Percentiles rank a stretch among this genome's conserved stretches.
phyloP scores from a whole-genome alignment of 2,113 vertebrate species.

The Hippolais icterina region DNA sequence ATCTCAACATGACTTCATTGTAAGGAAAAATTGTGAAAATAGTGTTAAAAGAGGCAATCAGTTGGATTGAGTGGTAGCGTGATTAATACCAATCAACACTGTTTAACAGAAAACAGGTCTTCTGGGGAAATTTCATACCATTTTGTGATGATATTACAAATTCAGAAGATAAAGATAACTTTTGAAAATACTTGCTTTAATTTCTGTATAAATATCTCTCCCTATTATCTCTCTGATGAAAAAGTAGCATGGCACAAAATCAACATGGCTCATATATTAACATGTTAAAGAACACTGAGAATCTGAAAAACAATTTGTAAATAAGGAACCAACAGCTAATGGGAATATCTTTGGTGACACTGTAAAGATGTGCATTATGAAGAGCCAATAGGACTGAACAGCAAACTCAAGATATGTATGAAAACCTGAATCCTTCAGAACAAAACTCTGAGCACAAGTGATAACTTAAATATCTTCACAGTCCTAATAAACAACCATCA shows the following conservation, averaged over 20 bases:
- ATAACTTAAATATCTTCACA: not conserved
- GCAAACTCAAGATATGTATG: not conserved
- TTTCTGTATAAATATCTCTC: constrained; percentile 39
- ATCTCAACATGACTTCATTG: constrained; percentile 9
- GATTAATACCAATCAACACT: constrained; percentile 65
- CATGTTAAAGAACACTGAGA: not conserved
- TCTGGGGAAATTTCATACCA: not conserved
- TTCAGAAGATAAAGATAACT: constrained; percentile 54
- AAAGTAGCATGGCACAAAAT: not conserved
- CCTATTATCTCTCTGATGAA: constrained; percentile 2
- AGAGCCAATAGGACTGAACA: not conserved
- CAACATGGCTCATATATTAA: not conserved
- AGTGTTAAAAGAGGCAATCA: constrained; percentile 55
- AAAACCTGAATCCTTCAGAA: not conserved
- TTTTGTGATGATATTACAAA: constrained; percentile 63
- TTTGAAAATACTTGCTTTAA: constrained; percentile 36
- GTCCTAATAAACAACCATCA: not conserved
- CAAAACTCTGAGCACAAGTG: not conserved
- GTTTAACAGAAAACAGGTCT: constrained; percentile 56
- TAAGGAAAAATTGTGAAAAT: constrained; percentile 38
- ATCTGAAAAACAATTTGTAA: not conserved
- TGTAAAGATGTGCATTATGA: not conserved
- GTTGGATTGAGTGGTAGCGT: constrained; percentile 21
- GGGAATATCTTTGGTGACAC: not conserved
- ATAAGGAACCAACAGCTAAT: not conserved